A percentile compares a stretch with the other conserved stretches of the same genome.
Conservation (phyloP, 1,140 invertebrate species). For the Caenorhabditis tropicalis region DNA sequence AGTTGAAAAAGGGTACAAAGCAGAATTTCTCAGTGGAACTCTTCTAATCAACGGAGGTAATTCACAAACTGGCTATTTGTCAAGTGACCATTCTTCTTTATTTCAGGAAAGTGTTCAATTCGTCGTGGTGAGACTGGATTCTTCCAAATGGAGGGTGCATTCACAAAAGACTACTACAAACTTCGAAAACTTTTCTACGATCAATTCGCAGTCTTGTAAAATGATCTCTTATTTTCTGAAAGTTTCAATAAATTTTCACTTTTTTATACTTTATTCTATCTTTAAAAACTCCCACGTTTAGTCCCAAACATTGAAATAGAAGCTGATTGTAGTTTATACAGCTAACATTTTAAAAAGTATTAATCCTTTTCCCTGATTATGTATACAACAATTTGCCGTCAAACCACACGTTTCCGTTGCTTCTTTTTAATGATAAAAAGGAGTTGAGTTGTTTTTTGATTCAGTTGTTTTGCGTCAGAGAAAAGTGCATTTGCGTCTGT, state of each 20-base stretch:
- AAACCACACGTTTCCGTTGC: too few species aligned
- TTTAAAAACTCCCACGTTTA: too few species aligned
- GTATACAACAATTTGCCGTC: too few species aligned
- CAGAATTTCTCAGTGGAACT: conserved; percentile 91
- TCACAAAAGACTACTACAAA: conserved; percentile 93
- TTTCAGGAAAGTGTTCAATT: conserved; percentile 79
- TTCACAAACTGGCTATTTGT: not conserved
- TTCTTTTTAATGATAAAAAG: too few species aligned
- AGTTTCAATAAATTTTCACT: not conserved
- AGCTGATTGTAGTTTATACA: too few species aligned
- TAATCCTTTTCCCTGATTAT: too few species aligned
- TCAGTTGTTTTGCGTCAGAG: too few species aligned
- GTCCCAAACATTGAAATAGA: too few species aligned
- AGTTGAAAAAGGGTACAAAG: conserved; percentile 83
- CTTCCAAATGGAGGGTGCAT: conserved; percentile 88
- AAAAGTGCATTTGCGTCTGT: too few species aligned
- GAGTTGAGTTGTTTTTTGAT: too few species aligned
- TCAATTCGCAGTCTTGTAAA: conserved; percentile 94
- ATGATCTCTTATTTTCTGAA: conserved; percentile 11
- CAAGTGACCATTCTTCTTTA: not conserved
- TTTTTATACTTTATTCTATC: too few species aligned
- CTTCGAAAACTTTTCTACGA: conserved; percentile 90
- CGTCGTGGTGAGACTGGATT: conserved; percentile 87
- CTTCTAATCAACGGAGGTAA: conserved; percentile 86
- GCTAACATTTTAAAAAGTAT: too few species aligned